Percentiles rank a stretch among this genome's conserved stretches.
These are phyloP conservation scores for Pangasius mekongensis DNA, from an alignment of 2,797 vertebrate genomes.

Conservation along the genomic window DNA sequence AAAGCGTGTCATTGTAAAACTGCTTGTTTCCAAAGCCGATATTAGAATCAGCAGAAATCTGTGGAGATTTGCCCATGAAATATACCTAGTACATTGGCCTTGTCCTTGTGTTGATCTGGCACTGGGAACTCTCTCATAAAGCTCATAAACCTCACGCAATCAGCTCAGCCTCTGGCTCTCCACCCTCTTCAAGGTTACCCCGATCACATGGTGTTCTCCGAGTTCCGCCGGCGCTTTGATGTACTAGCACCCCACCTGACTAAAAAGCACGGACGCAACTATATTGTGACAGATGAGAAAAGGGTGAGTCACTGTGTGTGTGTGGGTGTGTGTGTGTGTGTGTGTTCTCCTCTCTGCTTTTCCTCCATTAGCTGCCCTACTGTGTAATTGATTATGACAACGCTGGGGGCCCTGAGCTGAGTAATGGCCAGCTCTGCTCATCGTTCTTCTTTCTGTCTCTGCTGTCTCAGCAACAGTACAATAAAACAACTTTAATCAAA, in stretches of 20 bases:
- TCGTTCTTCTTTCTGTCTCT: slow-evolving; percentile 51
- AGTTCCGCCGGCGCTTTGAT: slow-evolving; percentile 94
- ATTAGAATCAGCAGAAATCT: slow-evolving; percentile 21
- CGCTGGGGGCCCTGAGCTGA: slow-evolving; percentile 69
- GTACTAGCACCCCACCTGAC: slow-evolving; percentile 91
- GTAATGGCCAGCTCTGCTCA: slow-evolving; percentile 68
- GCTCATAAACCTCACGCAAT: slow-evolving; percentile 9
- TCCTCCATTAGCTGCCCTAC: slow-evolving; percentile 61
- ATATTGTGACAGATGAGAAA: slow-evolving; percentile 92
- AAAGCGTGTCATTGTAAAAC: not conserved
- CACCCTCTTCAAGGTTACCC: slow-evolving; percentile 83
- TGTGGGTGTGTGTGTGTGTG: slow-evolving; percentile 19
- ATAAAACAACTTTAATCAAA: slow-evolving; percentile 58
- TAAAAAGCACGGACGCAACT: slow-evolving; percentile 93
- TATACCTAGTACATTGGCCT: slow-evolving; percentile 8
- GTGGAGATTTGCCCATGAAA: slow-evolving; percentile 27
- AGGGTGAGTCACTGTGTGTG: slow-evolving; percentile 75
- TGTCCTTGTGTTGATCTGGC: slow-evolving; percentile 30
- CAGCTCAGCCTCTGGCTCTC: slow-evolving; percentile 9
- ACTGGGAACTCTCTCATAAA: slow-evolving; percentile 5
- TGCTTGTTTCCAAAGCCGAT: not conserved
- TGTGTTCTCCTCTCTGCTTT: slow-evolving; percentile 11
- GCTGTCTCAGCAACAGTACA: slow-evolving; percentile 50
- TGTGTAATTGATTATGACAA: slow-evolving; percentile 79
- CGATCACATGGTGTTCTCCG: slow-evolving; percentile 95